Base-by-base conservation (phyloP, 2,888 invertebrate genomes). In the Tenthredo distinguenda region DNA sequence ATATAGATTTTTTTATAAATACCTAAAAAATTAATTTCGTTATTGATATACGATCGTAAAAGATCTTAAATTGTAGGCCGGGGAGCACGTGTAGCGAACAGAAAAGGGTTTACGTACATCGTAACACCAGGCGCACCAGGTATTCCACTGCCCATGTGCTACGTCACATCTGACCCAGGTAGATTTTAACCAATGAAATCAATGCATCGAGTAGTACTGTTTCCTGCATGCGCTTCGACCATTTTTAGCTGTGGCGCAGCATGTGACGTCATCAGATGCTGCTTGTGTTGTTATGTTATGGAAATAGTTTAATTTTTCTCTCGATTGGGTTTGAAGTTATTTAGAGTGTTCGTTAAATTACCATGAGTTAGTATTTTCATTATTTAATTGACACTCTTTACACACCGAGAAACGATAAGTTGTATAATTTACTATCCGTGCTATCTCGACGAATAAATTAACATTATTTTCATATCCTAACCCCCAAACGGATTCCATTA, bases 261-360 rank as follows among this genome's bases (percentile, higher is more conserved):
- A 37, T 47, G 83, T 83, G 81, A 81, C 62, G 81, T 83, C 68
- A 71, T 83, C 74, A 58, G 31, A 40, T 5, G 84, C 40, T 82
- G 65, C 10, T 85, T 68, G 86, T 86, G 88, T 88, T 89, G 87
- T 87, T 87, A 87, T 88, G 87, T 88, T 88, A 87, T 86, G 87
- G 86, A 87, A 87, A 74, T 87, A 86, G 81, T 86, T 79, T 50
- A 76, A 85, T 84, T 87, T 86, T 86, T 79, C 68, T 43, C 62
- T 47, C 84, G 12, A 65, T 81, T 65, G 71, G 26, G 31, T 68
- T 55, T 31, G 2, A 47, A 85, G 37, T 37, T 79, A 43, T n/a
- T 26, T 34, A 2, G 9, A 84, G 77, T 68, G 34, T 85, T 47
- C 47, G 4, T 65, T 68, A 21, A 77, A 81, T 5, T n/a, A 85